Conservation (phyloP, 2,113 vertebrate species). For the Tyrannus savana region DNA sequence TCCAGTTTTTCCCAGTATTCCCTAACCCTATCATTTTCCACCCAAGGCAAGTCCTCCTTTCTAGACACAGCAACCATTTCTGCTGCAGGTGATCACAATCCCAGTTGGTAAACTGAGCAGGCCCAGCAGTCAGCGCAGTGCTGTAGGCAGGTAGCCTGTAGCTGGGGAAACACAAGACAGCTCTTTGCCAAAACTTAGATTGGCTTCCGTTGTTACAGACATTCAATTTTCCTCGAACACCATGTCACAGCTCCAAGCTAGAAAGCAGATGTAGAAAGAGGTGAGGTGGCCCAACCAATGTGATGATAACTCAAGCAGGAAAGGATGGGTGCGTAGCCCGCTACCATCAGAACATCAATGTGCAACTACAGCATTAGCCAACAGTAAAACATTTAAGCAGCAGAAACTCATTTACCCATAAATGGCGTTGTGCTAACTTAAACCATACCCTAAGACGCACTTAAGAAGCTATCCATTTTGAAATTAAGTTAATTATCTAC, state of each 20-base stretch:
- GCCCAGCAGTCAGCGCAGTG: not conserved
- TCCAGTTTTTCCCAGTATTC: not conserved
- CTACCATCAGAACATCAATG: not conserved
- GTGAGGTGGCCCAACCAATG: not conserved
- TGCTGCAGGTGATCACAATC: not conserved
- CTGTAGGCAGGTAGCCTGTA: not conserved
- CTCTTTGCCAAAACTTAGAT: not conserved
- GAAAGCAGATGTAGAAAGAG: not conserved
- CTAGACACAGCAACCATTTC: too few species aligned
- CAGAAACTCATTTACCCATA: not conserved
- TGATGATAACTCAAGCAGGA: not conserved
- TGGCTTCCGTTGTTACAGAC: not conserved
- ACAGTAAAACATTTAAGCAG: not conserved
- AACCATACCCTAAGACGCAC: not conserved
- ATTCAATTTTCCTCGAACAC: not conserved
- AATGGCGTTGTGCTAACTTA: not conserved
- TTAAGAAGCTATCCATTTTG: not conserved
- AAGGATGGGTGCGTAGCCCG: not conserved
- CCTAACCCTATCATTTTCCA: not conserved
- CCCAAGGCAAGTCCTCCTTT: not conserved
- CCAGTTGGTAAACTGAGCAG: not conserved
- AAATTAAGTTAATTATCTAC: not conserved
- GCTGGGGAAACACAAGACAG: not conserved
- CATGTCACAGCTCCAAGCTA: not conserved
- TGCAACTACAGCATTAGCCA: not conserved